Evolutionary conservation across 2,113 vertebrate species (phyloP).

Genomic region (Orthochromis indermauri): DNA sequence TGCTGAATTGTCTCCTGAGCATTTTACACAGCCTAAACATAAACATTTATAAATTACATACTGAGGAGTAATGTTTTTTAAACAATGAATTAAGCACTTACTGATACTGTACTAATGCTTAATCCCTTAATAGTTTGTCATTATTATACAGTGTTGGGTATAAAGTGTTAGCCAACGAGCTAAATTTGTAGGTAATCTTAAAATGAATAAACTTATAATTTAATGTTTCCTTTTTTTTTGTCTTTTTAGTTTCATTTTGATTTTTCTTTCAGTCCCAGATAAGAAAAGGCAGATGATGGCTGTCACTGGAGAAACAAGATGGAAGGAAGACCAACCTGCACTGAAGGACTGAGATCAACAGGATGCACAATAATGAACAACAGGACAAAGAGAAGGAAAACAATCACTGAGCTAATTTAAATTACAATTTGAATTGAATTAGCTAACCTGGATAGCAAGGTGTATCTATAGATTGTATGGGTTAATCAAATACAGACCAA

Average conservation of each 20-base stretch:
- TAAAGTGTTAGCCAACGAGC: not conserved
- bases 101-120: not conserved
- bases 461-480: not conserved
- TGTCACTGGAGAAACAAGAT: not conserved
- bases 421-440: not conserved
- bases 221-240: not conserved
- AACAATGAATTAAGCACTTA: not conserved
- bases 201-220: not conserved
- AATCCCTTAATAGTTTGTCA: not conserved
- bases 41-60: not conserved
- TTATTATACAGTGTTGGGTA: not conserved
- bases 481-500: not conserved
- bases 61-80: not conserved
- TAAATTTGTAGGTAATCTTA: not conserved
- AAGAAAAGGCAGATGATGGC: constrained; percentile 58
- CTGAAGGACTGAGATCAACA: not conserved
- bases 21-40: not conserved
- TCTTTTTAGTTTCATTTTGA: not conserved
- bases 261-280: constrained; percentile 64
- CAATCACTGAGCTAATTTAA: not conserved
- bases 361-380: not conserved
- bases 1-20: not conserved
- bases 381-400: not conserved
- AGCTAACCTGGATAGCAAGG: not conserved
- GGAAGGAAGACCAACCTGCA: not conserved